Conservation (phyloP, 2,888 invertebrate genomes). For the Meandrusa payeni region DNA sequence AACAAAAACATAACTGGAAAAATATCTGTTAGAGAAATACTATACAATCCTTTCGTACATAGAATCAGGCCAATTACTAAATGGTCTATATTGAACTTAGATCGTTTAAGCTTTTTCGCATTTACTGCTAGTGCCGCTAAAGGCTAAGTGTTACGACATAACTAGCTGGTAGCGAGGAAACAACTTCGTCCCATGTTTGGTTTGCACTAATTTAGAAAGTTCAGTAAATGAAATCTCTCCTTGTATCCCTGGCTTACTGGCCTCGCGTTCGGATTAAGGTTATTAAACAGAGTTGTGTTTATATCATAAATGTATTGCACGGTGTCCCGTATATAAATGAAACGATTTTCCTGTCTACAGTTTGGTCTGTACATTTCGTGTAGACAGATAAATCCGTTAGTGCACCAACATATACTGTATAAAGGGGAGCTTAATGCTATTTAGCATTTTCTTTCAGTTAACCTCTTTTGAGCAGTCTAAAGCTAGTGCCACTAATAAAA, state of each 20-base stretch:
- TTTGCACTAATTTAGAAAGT: slow-evolving; percentile 19
- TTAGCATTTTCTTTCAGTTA: no score
- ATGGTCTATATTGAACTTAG: background rate
- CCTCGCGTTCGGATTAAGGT: slow-evolving; percentile 11
- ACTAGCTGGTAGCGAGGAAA: slow-evolving; percentile 9
- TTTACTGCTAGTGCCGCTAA: slow-evolving; percentile 3
- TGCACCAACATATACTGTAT: no score
- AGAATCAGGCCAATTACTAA: slow-evolving; percentile 6
- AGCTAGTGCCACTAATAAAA: no score
- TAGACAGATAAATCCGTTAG: no score
- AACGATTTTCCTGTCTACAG: slow-evolving; percentile 20
- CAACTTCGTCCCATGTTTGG: slow-evolving; percentile 3
- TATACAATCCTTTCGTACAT: no score
- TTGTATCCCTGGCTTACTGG: slow-evolving; percentile 9
- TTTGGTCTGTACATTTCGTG: no score
- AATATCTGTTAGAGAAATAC: no score
- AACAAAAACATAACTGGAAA: no score
- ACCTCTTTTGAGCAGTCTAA: no score
- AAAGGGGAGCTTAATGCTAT: no score
- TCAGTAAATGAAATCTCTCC: slow-evolving; percentile 19
- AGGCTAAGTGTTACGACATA: slow-evolving; percentile 8
- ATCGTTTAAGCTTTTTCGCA: slow-evolving; percentile 1
- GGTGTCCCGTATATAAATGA: slow-evolving; percentile 47
- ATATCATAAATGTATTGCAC: slow-evolving; percentile 56
- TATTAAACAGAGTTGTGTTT: slow-evolving; percentile 35